Conservation (phyloP, 2,113 vertebrate species). For the Petromus typicus region DNA sequence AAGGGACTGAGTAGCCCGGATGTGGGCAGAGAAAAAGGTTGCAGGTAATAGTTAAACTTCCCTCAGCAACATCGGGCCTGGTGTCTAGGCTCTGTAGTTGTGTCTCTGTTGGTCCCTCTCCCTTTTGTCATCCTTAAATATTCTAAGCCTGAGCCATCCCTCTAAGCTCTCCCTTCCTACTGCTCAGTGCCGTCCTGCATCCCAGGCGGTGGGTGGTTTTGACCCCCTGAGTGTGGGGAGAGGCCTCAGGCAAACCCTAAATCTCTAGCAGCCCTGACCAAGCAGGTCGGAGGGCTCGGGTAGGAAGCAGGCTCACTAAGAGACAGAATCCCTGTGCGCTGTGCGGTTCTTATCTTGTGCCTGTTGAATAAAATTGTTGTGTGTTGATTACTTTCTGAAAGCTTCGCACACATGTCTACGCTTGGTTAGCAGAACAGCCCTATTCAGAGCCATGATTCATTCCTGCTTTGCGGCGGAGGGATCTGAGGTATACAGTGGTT, state of each 20-base stretch:
- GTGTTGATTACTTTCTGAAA: background rate
- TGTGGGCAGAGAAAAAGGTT: background rate
- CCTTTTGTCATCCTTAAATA: background rate
- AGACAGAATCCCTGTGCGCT: background rate
- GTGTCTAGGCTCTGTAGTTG: background rate
- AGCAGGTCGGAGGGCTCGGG: background rate
- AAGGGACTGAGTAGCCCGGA: background rate
- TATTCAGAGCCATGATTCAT: slow-evolving; percentile 1
- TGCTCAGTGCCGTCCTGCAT: background rate
- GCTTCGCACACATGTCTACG: background rate
- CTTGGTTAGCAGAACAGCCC: background rate
- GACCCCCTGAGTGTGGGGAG: background rate
- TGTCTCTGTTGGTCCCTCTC: background rate
- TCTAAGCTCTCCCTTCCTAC: background rate
- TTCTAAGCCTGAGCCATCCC: background rate
- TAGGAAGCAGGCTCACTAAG: background rate
- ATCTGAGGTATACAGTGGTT: background rate
- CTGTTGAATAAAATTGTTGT: background rate
- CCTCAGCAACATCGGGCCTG: background rate
- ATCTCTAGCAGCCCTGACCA: background rate
- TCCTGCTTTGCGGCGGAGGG: background rate
- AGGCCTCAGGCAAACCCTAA: background rate
- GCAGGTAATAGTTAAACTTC: background rate
- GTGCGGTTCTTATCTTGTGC: background rate
- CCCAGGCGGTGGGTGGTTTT: background rate